Conservation (phyloP, 2,888 invertebrate species). For the Nesidiocoris tenuis region DNA sequence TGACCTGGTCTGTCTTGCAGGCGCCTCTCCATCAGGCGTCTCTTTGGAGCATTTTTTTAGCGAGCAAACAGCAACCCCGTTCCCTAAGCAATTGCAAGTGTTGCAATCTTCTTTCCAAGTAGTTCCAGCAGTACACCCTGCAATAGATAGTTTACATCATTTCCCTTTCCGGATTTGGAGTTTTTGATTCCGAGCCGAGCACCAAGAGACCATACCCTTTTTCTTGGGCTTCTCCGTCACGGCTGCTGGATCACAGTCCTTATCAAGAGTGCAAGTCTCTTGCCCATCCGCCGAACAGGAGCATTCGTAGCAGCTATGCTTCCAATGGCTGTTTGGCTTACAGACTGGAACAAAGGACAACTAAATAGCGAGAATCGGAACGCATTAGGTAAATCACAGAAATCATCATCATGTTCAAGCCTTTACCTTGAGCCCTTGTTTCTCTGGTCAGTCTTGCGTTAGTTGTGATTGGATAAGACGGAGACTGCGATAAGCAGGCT, state of each 20-base stretch:
- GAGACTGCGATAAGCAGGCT: not conserved
- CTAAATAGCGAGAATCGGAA: too few relatives aligned
- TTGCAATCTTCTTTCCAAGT: slow-evolving; percentile 31
- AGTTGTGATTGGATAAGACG: not conserved
- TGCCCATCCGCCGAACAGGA: slow-evolving; percentile 9
- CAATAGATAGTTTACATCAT: not conserved
- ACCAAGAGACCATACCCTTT: not conserved
- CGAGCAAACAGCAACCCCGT: slow-evolving; percentile 10
- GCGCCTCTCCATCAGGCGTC: not conserved
- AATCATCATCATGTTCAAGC: too few relatives aligned
- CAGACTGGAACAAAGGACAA: slow-evolving; percentile 20
- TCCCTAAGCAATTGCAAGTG: slow-evolving; percentile 5
- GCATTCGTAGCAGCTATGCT: slow-evolving; percentile 16
- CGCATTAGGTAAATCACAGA: too few relatives aligned
- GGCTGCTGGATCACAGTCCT: too few relatives aligned
- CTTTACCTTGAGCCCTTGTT: too few relatives aligned
- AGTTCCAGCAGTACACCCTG: not conserved
- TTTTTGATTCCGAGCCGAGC: too few relatives aligned
- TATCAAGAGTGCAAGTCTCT: slow-evolving; percentile 17
- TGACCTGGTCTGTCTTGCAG: not conserved
- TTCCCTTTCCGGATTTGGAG: too few relatives aligned
- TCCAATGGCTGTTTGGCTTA: slow-evolving; percentile 7
- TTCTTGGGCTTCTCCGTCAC: not conserved
- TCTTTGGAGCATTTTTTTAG: not conserved
- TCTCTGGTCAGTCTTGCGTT: too few relatives aligned